Evolutionary conservation across 2,113 vertebrate genomes (phyloP).

Genomic region (Amazona guildingii): DNA sequence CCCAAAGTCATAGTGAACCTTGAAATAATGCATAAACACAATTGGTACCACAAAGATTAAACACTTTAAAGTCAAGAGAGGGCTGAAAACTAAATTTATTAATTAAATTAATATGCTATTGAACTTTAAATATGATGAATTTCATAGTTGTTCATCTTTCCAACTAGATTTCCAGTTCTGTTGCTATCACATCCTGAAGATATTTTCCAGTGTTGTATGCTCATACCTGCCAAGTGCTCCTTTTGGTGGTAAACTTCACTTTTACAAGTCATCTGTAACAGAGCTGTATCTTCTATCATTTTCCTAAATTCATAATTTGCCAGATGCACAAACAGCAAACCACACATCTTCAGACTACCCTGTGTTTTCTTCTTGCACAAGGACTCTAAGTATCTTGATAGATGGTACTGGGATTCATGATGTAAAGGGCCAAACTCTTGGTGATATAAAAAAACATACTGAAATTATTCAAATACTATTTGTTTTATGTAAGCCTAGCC

Average conservation of each 20-base stretch:
- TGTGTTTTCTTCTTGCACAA: neutral
- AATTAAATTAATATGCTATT: neutral
- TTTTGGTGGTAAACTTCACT: neutral
- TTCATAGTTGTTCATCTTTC: neutral
- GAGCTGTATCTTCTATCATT: neutral
- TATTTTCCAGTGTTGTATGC: neutral
- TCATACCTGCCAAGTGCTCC: neutral
- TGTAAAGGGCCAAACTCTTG: neutral
- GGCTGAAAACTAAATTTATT: neutral
- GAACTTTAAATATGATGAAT: neutral
- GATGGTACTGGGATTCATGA: neutral
- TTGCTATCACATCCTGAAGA: neutral
- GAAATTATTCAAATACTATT: neutral
- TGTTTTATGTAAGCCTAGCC: neutral
- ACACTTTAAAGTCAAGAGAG: neutral
- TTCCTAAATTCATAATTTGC: neutral
- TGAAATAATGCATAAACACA: slow-evolving; percentile 23
- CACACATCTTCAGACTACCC: neutral
- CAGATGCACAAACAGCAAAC: neutral
- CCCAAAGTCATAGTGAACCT: slow-evolving; percentile 82
- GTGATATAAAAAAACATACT: neutral
- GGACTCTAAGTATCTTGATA: neutral
- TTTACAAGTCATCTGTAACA: neutral
- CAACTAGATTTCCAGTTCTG: neutral
- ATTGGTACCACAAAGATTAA: neutral